Conservation (phyloP, 2,888 invertebrate species). For the Baccha elongata region DNA sequence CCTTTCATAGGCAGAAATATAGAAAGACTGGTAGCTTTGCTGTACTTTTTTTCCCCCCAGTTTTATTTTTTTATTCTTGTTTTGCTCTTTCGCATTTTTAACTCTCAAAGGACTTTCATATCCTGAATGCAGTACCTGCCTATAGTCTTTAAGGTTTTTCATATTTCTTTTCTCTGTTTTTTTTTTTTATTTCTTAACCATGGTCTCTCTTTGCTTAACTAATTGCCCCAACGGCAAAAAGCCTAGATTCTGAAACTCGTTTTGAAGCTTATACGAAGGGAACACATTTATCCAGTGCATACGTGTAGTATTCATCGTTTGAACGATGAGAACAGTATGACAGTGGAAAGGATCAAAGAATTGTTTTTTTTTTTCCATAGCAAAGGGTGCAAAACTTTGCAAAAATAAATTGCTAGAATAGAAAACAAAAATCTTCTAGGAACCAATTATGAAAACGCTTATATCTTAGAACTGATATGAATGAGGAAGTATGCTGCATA, state of each 20-base stretch:
- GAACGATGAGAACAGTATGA: slow-evolving; percentile 36
- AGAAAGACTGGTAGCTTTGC: neutral
- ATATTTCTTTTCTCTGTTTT: neutral
- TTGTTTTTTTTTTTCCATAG: neutral
- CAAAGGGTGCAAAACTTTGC: too few relatives aligned
- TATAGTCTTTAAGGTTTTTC: slow-evolving; percentile 14
- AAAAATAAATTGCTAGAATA: too few relatives aligned
- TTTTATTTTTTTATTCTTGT: neutral
- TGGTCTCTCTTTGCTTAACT: slow-evolving; percentile 60
- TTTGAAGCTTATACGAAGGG: slow-evolving; percentile 9
- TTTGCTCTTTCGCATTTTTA: slow-evolving; percentile 62
- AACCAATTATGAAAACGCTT: too few relatives aligned
- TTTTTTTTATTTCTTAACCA: neutral
- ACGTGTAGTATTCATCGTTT: neutral
- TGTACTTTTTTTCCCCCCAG: neutral
- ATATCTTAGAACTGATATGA: too few relatives aligned
- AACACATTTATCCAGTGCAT: neutral
- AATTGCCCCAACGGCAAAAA: slow-evolving; percentile 58
- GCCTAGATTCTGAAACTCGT: slow-evolving; percentile 60
- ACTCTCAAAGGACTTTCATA: slow-evolving; percentile 65
- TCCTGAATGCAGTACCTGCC: slow-evolving; percentile 50
- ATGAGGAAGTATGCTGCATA: too few relatives aligned
- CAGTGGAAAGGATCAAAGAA: slow-evolving; percentile 57
- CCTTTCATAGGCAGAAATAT: slow-evolving; percentile 58
- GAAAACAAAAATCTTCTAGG: too few relatives aligned